A percentile compares a stretch with the other conserved stretches of the same genome.
Conservation (phyloP, 2,888 invertebrate species). For the Boloria euphrosyne region DNA sequence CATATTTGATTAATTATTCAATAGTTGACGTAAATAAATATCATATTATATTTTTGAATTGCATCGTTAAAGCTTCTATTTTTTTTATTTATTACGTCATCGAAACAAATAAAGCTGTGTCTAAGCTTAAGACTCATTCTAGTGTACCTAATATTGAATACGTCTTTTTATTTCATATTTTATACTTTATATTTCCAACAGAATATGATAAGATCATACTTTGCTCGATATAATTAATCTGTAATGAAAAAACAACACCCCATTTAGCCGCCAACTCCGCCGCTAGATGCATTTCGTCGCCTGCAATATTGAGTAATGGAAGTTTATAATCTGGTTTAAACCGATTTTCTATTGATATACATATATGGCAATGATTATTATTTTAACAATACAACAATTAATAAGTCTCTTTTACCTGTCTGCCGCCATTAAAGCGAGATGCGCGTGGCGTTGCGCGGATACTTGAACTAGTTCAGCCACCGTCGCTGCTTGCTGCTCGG, state of each 20-base stretch:
- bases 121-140: neutral
- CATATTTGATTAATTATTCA: constrained; percentile 5
- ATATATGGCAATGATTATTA: neutral
- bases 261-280: constrained; percentile 50
- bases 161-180: neutral
- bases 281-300: constrained; percentile 57
- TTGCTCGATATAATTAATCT: constrained; percentile 14
- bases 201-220: constrained; percentile 19
- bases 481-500: constrained; percentile 73
- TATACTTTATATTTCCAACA: constrained; percentile 20
- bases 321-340: too few species aligned
- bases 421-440: constrained; percentile 68
- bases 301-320: constrained; percentile 45
- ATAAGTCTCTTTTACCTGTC: constrained; percentile 53
- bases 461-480: constrained; percentile 74
- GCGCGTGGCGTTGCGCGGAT: constrained; percentile 68
- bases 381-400: too few species aligned
- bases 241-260: neutral
- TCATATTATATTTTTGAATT: neutral
- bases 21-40: neutral
- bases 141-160: constrained; percentile 1
- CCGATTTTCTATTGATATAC: too few species aligned
- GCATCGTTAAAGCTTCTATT: constrained; percentile 14
- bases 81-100: neutral
- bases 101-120: constrained; percentile 3